Conservation (phyloP, 2,888 invertebrate genomes). For the Polymixis lichenea region DNA sequence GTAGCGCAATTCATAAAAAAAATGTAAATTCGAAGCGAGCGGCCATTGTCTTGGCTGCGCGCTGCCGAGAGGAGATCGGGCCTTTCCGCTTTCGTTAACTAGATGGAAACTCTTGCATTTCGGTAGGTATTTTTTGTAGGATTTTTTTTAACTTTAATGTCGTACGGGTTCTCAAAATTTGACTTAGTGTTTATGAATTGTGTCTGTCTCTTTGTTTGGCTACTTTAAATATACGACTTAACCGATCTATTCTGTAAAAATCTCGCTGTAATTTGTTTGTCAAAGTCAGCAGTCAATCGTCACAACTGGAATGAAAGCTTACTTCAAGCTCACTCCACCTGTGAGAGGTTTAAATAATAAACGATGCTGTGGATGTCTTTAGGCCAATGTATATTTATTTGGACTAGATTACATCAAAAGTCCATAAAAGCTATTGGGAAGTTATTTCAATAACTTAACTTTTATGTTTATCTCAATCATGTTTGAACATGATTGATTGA, state of each 20-base stretch:
- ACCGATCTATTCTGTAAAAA: neutral
- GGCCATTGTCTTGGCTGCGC: conserved; percentile 62
- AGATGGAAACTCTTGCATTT: conserved; percentile 55
- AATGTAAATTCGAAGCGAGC: conserved; percentile 66
- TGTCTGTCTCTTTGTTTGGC: neutral
- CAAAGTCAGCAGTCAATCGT: neutral
- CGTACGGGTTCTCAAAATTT: neutral
- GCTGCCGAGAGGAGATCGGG: conserved; percentile 57
- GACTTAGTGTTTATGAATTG: neutral
- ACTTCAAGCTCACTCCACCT: neutral
- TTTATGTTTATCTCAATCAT: neutral
- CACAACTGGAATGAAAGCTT: neutral
- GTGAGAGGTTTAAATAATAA: neutral
- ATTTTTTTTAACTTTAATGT: conserved; percentile 17
- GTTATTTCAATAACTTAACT: too few species aligned
- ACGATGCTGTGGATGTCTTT: neutral
- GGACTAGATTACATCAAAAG: neutral
- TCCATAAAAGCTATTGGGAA: too few species aligned
- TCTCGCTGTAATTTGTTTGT: neutral
- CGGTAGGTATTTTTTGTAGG: conserved; percentile 10
- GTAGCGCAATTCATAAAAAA: conserved; percentile 67
- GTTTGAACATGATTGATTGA: neutral
- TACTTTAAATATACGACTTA: neutral
- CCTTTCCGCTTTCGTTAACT: conserved; percentile 62
- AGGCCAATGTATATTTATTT: neutral